Conservation (phyloP, 2,113 vertebrate species). For the Cyphomyrus plagiostoma region DNA sequence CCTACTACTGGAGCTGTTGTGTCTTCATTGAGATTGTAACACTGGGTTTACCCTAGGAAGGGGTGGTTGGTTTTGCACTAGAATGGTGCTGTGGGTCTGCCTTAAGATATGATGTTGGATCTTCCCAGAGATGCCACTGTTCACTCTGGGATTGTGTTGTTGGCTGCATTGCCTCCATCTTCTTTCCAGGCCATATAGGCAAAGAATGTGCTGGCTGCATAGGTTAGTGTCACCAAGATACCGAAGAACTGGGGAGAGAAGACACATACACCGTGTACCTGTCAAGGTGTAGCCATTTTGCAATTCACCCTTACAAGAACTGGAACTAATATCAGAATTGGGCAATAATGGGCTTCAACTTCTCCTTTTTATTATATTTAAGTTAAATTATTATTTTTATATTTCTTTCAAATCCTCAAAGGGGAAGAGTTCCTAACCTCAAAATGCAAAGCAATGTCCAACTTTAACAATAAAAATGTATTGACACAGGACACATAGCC, state of each 20-base stretch:
- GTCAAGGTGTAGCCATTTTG: not conserved
- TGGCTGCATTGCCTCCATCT: constrained; percentile 69
- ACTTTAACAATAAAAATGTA: not conserved
- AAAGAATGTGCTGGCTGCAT: constrained; percentile 71
- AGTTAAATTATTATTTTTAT: not conserved
- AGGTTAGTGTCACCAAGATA: constrained; percentile 65
- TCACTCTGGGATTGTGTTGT: constrained; percentile 62
- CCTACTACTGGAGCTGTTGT: not conserved
- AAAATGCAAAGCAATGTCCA: not conserved
- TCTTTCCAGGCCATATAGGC: constrained; percentile 77
- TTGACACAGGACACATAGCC: not conserved
- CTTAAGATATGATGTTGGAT: not conserved
- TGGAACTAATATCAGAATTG: not conserved
- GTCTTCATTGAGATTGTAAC: not conserved
- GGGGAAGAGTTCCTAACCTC: not conserved
- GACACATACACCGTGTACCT: not conserved
- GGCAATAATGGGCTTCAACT: not conserved
- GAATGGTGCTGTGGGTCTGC: not conserved
- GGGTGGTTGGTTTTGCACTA: not conserved
- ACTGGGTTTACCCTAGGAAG: not conserved
- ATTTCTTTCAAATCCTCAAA: not conserved
- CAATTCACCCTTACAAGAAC: not conserved
- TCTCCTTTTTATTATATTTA: not conserved
- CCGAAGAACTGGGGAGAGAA: constrained; percentile 73
- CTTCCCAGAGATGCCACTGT: constrained; percentile 47